Evolutionary conservation across 2,797 vertebrate genomes (phyloP).

Genomic region (Salmo trutta): DNA sequence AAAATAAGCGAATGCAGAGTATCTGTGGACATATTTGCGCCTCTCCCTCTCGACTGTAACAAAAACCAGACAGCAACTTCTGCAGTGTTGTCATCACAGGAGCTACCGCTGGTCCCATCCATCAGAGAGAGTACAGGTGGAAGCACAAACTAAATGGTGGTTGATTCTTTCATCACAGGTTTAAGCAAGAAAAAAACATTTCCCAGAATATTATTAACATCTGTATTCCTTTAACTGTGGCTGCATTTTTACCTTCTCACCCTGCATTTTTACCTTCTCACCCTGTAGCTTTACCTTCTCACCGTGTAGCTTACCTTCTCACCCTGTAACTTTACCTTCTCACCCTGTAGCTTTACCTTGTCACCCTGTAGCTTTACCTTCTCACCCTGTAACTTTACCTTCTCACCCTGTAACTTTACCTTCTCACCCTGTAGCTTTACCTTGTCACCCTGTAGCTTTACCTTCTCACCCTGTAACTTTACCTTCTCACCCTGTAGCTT

Average conservation of each 20-base stretch:
- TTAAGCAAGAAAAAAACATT: conserved; percentile 14
- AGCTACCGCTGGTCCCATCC: too few species aligned
- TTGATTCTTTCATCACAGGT: not conserved
- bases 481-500: too few species aligned
- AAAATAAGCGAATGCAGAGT: not conserved
- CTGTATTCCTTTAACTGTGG: not conserved
- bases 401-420: too few species aligned
- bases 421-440: too few species aligned
- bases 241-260: conserved; percentile 31
- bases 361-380: too few species aligned
- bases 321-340: conserved; percentile 56
- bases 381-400: too few species aligned
- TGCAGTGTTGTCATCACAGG: too few species aligned
- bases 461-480: too few species aligned
- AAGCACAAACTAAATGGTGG: not conserved
- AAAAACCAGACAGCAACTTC: too few species aligned
- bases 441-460: too few species aligned
- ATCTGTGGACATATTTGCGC: not conserved
- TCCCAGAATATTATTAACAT: conserved; percentile 28
- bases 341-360: too few species aligned
- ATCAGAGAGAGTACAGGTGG: not conserved
- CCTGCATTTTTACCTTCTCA: not conserved
- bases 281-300: conserved; percentile 56
- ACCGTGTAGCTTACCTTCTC: too few species aligned
- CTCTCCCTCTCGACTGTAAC: not conserved